phyloP scores from a whole-genome alignment of 2,888 invertebrate species.

The Leptopilina myrica region DNA sequence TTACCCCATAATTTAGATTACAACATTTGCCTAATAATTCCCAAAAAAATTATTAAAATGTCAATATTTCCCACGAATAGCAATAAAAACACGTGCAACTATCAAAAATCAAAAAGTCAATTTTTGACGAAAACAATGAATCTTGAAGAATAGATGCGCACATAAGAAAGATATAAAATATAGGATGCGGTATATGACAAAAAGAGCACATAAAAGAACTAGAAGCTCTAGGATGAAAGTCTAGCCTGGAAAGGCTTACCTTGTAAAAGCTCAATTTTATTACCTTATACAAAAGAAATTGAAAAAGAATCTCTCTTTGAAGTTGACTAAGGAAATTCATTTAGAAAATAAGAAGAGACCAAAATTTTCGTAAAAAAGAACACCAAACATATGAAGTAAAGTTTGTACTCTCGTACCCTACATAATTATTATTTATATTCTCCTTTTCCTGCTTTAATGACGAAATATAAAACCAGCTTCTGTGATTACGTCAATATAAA shows the following conservation, averaged over 20 bases:
- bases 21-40: too few species aligned
- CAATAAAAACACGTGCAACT: too few species aligned
- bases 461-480: not conserved
- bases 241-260: not conserved
- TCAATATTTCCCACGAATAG: not conserved
- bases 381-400: too few species aligned
- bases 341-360: too few species aligned
- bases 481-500: slow-evolving; percentile 1
- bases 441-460: not conserved
- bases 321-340: not conserved
- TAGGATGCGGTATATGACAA: not conserved
- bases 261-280: slow-evolving; percentile 36
- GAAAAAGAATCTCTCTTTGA: slow-evolving; percentile 9
- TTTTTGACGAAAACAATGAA: not conserved
- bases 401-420: not conserved
- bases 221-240: not conserved
- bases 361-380: too few species aligned
- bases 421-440: not conserved
- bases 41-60: too few species aligned
- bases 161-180: not conserved
- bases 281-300: slow-evolving; percentile 20
- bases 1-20: too few species aligned
- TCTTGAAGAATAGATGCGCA: not conserved
- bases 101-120: too few species aligned
- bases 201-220: slow-evolving; percentile 2